Evolutionary conservation across 1,140 invertebrate species (phyloP).

Genomic region (Lepidurus packardi): DNA sequence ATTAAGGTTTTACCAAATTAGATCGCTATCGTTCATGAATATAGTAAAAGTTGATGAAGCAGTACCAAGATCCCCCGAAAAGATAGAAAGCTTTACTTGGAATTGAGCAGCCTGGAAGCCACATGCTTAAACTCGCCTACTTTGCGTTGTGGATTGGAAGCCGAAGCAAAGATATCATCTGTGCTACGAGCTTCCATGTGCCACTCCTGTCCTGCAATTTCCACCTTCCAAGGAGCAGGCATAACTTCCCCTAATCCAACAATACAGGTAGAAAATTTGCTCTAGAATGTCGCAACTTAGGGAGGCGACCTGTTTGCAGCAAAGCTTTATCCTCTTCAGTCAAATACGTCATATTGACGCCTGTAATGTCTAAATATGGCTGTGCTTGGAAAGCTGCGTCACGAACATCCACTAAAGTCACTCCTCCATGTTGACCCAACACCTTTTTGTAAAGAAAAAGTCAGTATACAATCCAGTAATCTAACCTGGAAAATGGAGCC

Average conservation of each 20-base stretch:
- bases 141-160: conserved; percentile 19
- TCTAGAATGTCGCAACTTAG: neutral
- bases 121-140: conserved; percentile 30
- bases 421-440: conserved; percentile 31
- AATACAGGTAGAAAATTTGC: neutral
- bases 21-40: neutral
- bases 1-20: neutral
- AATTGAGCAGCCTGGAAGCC: conserved; percentile 34
- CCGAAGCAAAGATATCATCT: conserved; percentile 34
- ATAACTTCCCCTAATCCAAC: conserved; percentile 30
- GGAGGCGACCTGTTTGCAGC: conserved; percentile 24
- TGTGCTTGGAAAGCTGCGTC: conserved; percentile 23
- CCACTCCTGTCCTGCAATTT: conserved; percentile 34
- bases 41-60: neutral
- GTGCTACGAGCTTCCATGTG: conserved; percentile 30
- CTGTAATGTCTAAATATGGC: conserved; percentile 32
- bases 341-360: conserved; percentile 34
- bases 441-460: conserved; percentile 27
- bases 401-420: conserved; percentile 29
- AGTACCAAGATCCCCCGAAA: neutral
- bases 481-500: neutral
- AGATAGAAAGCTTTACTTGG: conserved; percentile 26
- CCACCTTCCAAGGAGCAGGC: conserved; percentile 34
- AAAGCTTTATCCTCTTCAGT: conserved; percentile 35
- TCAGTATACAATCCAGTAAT: neutral